Evolutionary conservation across 2,797 vertebrate species (phyloP).

Genomic region (Hipposideros larvatus): DNA sequence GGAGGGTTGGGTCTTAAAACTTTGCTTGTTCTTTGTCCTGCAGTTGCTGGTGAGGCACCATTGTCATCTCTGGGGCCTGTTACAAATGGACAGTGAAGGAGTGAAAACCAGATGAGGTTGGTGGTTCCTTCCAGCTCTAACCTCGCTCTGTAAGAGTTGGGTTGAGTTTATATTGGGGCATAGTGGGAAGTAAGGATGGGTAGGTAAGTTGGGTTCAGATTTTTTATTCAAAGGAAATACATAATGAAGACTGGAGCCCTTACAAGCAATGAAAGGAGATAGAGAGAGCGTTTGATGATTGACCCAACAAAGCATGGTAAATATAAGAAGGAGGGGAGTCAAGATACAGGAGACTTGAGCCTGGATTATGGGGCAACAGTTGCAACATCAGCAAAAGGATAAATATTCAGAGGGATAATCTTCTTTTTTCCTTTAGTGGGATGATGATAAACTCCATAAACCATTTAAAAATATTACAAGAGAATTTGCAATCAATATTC

Average conservation of each 20-base stretch:
- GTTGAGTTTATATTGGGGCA: neutral
- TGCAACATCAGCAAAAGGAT: neutral
- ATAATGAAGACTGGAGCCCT: neutral
- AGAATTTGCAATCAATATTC: neutral
- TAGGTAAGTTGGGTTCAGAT: no score
- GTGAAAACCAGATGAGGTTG: rapidly evolving
- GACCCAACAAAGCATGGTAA: neutral
- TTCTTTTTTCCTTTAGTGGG: neutral
- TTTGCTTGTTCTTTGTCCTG: neutral
- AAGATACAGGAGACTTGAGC: rapidly evolving
- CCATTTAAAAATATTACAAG: neutral
- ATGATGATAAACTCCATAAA: neutral
- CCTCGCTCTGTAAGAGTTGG: rapidly evolving
- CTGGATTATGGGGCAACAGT: neutral
- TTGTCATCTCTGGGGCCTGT: rapidly evolving
- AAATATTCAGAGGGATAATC: rapidly evolving
- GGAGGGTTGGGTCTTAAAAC: neutral
- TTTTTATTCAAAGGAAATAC: no score
- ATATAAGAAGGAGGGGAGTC: rapidly evolving
- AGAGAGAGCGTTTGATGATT: neutral
- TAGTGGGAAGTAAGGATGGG: neutral
- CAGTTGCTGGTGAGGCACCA: rapidly evolving
- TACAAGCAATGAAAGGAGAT: neutral
- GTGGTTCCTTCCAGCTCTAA: neutral
- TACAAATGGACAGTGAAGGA: neutral